Conservation (phyloP, 2,113 vertebrate genomes). For the Crotalus helleri region DNA sequence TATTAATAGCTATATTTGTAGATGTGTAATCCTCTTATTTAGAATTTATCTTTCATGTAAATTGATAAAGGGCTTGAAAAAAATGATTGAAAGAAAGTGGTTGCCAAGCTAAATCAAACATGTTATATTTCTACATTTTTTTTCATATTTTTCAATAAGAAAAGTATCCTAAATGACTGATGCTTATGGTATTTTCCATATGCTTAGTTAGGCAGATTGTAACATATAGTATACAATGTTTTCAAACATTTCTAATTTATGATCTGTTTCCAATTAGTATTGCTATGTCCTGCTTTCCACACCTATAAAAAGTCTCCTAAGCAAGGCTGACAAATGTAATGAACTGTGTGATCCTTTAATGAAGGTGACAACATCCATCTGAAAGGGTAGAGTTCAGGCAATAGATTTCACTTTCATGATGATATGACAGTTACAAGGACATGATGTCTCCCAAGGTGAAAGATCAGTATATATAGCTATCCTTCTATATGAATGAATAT, state of each 20-base stretch:
- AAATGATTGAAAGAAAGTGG: not conserved
- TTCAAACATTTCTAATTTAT: not conserved
- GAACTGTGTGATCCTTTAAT: slow-evolving; percentile 1
- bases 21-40: not conserved
- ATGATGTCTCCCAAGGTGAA: not conserved
- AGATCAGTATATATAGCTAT: not conserved
- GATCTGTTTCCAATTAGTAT: not conserved
- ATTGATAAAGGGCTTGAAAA: not conserved
- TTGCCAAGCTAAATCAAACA: not conserved
- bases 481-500: not conserved
- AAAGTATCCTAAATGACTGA: slow-evolving; percentile 2
- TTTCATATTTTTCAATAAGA: not conserved
- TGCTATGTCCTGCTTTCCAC: slow-evolving; percentile 1
- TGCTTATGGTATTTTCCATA: slow-evolving; percentile 1
- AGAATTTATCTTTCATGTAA: not conserved
- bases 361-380: not conserved
- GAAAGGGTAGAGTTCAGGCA: slow-evolving; percentile 9
- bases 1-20: not conserved
- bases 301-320: slow-evolving; percentile 14
- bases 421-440: not conserved
- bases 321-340: slow-evolving; percentile 16
- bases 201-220: not conserved
- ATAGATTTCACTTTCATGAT: slow-evolving; percentile 14
- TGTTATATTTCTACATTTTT: not conserved
- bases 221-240: slow-evolving; percentile 19